phyloP scores from a whole-genome alignment of 2,888 invertebrate species.

The Ophion costatus region DNA sequence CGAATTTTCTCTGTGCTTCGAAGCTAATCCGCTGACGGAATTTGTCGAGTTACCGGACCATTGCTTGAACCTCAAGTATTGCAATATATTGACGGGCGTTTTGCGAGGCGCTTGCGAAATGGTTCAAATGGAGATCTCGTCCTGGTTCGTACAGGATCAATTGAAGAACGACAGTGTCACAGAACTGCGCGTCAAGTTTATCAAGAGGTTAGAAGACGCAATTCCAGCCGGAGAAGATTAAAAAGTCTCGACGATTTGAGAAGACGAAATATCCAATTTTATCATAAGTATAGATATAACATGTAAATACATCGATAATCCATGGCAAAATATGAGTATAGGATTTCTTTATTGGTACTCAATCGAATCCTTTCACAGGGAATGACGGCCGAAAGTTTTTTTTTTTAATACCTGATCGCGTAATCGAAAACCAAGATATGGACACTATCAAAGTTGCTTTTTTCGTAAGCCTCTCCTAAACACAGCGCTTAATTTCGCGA shows the following conservation, averaged over 20 bases:
- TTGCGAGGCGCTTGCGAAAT: conserved; percentile 98
- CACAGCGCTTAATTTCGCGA: not conserved
- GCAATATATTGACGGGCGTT: conserved; percentile 95
- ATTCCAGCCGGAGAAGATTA: conserved; percentile 99
- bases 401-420: not conserved
- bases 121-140: conserved; percentile 98
- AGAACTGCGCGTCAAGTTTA: conserved; percentile 97
- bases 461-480: not conserved
- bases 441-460: not conserved
- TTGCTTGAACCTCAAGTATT: conserved; percentile 93
- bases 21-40: conserved; percentile 97
- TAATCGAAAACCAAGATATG: not conserved
- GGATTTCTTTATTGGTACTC: not conserved
- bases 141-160: conserved; percentile 97
- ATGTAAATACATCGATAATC: conserved; percentile 52
- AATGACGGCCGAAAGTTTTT: not conserved
- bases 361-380: not conserved
- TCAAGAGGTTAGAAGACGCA: conserved; percentile 97
- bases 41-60: conserved; percentile 97
- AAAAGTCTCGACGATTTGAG: conserved; percentile 66
- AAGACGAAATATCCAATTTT: not conserved
- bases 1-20: conserved; percentile 98
- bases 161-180: conserved; percentile 97
- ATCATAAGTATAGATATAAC: conserved; percentile 42
- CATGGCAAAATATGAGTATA: not conserved